Evolutionary conservation across 2,888 invertebrate genomes (phyloP).

Genomic region (Drosophila leonis): DNA sequence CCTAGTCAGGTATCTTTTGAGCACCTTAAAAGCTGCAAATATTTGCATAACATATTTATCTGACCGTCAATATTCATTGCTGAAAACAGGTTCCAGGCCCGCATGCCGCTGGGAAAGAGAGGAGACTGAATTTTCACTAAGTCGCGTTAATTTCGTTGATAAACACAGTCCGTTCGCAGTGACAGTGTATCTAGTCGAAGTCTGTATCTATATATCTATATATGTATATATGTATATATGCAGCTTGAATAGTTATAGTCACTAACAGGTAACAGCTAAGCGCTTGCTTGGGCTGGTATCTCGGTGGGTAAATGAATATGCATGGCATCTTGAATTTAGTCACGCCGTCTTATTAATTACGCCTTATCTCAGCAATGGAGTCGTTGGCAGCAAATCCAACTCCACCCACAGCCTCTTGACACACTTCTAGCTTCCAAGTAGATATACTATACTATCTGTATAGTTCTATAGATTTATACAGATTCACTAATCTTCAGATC

Average conservation of each 20-base stretch:
- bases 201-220: slow-evolving; percentile 18
- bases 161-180: slow-evolving; percentile 50
- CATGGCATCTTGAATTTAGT: slow-evolving; percentile 39
- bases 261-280: slow-evolving; percentile 35
- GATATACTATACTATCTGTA: neutral
- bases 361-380: slow-evolving; percentile 19
- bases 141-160: slow-evolving; percentile 68
- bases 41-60: slow-evolving; percentile 66
- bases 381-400: slow-evolving; percentile 6
- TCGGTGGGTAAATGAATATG: slow-evolving; percentile 1
- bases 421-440: slow-evolving; percentile 12
- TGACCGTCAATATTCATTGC: slow-evolving; percentile 38
- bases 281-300: slow-evolving; percentile 32
- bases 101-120: neutral
- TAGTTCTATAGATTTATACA: neutral
- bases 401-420: slow-evolving; percentile 26
- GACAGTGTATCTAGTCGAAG: slow-evolving; percentile 24
- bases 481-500: neutral
- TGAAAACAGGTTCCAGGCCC: slow-evolving; percentile 62
- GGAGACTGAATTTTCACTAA: slow-evolving; percentile 69
- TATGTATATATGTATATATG: neutral
- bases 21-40: slow-evolving; percentile 59
- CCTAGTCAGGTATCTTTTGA: slow-evolving; percentile 29
- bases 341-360: slow-evolving; percentile 37
- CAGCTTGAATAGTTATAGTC: slow-evolving; percentile 30